Percentiles rank a stretch among this genome's conserved stretches.
Evolutionary conservation across 92 coral and sea anemone species (phyloP).

Genomic region (Porites divaricata): DNA sequence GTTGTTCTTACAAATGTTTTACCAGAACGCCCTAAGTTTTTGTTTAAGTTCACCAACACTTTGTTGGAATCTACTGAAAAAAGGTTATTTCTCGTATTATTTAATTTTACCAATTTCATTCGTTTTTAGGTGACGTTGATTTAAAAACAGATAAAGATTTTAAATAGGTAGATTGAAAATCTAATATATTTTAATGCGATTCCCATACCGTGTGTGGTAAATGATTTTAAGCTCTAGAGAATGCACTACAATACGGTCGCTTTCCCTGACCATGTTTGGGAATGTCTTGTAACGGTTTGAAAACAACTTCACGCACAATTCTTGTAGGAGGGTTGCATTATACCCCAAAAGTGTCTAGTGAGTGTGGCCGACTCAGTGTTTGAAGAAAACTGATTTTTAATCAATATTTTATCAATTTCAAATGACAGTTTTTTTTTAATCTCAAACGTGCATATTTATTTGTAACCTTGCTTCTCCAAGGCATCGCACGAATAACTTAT

Average conservation of each 20-base stretch:
- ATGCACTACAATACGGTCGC: neutral
- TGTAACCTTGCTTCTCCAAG: slow-evolving; percentile 44
- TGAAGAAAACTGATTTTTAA: slow-evolving; percentile 11
- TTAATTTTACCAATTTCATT: slow-evolving; percentile 5
- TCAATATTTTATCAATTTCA: neutral
- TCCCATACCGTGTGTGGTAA: slow-evolving; percentile 20
- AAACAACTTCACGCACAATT: neutral
- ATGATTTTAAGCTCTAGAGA: neutral
- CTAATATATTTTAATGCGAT: slow-evolving; percentile 27
- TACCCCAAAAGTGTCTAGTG: neutral
- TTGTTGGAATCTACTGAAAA: neutral
- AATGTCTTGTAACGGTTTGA: neutral
- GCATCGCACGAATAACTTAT: slow-evolving; percentile 41
- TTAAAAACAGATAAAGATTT: neutral
- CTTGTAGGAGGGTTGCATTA: neutral
- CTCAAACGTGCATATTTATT: slow-evolving; percentile 42
- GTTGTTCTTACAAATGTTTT: neutral
- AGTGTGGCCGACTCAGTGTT: neutral
- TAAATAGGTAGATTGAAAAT: slow-evolving; percentile 15
- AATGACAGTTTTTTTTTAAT: slow-evolving; percentile 2
- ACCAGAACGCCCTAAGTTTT: neutral
- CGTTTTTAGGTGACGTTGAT: neutral
- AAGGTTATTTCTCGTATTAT: neutral
- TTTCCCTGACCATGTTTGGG: neutral
- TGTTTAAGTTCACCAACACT: neutral